Conservation (phyloP, 2,113 vertebrate genomes). For the Oryzias javanicus region DNA sequence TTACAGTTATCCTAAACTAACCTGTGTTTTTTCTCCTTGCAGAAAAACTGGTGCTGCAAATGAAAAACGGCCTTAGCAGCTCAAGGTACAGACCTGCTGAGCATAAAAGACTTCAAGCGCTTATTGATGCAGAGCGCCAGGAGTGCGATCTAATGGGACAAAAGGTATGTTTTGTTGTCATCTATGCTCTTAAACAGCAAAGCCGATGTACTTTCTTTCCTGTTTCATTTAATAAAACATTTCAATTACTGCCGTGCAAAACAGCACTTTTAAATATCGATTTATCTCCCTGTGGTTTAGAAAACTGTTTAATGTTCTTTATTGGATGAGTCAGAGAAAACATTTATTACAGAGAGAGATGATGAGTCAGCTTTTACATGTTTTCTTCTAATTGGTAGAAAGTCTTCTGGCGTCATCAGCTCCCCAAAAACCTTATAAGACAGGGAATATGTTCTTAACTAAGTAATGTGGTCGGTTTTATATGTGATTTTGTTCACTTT, state of each 20-base stretch:
- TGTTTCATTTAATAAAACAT: slow-evolving; percentile 14
- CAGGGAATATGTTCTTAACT: slow-evolving; percentile 33
- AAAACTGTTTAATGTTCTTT: slow-evolving; percentile 60
- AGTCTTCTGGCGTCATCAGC: slow-evolving; percentile 37
- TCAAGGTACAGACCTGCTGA: slow-evolving; percentile 83
- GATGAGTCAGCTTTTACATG: slow-evolving; percentile 66
- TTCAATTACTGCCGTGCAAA: slow-evolving; percentile 29
- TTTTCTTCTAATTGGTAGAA: slow-evolving; percentile 72
- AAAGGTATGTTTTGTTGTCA: slow-evolving; percentile 79
- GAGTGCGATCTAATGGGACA: slow-evolving; percentile 76
- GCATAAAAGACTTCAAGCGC: slow-evolving; percentile 78
- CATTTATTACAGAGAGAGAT: slow-evolving; percentile 55
- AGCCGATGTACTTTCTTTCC: slow-evolving; percentile 16
- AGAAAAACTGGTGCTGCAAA: slow-evolving; percentile 74
- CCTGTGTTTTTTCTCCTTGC: slow-evolving; percentile 56
- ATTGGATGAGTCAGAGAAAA: slow-evolving; percentile 42
- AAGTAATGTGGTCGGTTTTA: too few species aligned
- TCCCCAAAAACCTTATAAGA: slow-evolving; percentile 73
- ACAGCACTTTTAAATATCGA: slow-evolving; percentile 57
- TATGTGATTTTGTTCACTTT: too few species aligned
- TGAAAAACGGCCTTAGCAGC: slow-evolving; percentile 77
- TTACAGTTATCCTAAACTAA: slow-evolving; percentile 43
- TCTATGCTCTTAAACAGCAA: slow-evolving; percentile 14
- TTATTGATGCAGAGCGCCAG: slow-evolving; percentile 80
- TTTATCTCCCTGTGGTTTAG: slow-evolving; percentile 43